phyloP scores from a whole-genome alignment of 2,113 vertebrate genomes.

The Sylvietta virens region DNA sequence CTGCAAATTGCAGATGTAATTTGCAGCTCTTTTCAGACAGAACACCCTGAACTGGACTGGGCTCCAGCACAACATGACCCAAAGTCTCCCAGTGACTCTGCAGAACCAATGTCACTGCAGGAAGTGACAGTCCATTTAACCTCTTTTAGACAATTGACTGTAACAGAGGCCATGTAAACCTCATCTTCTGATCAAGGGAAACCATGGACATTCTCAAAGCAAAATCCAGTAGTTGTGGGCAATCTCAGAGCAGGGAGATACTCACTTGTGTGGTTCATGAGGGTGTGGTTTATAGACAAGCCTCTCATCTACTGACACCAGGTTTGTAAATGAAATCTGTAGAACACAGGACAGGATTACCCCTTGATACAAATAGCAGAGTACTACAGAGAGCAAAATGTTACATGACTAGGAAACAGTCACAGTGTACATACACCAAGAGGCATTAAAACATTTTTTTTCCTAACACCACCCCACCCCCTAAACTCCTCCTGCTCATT shows the following conservation, averaged over 20 bases:
- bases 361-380: not conserved
- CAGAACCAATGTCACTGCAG: not conserved
- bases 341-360: not conserved
- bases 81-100: not conserved
- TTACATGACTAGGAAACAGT: not conserved
- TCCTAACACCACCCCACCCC: not conserved
- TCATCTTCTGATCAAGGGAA: not conserved
- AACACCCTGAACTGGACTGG: not conserved
- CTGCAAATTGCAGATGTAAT: not conserved
- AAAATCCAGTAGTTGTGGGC: not conserved
- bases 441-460: not conserved
- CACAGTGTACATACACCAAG: not conserved
- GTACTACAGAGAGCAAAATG: not conserved
- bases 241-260: not conserved
- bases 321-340: conserved; percentile 95
- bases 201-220: not conserved
- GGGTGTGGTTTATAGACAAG: conserved; percentile 94
- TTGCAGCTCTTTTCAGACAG: too few species aligned
- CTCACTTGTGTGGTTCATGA: conserved; percentile 87
- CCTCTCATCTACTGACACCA: conserved; percentile 94
- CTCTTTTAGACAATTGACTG: not conserved
- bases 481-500: not conserved
- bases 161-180: not conserved
- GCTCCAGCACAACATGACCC: not conserved
- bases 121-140: not conserved